Evolutionary conservation across 2,797 vertebrate species (phyloP).

Genomic region (Tympanoctomys barrerae): DNA sequence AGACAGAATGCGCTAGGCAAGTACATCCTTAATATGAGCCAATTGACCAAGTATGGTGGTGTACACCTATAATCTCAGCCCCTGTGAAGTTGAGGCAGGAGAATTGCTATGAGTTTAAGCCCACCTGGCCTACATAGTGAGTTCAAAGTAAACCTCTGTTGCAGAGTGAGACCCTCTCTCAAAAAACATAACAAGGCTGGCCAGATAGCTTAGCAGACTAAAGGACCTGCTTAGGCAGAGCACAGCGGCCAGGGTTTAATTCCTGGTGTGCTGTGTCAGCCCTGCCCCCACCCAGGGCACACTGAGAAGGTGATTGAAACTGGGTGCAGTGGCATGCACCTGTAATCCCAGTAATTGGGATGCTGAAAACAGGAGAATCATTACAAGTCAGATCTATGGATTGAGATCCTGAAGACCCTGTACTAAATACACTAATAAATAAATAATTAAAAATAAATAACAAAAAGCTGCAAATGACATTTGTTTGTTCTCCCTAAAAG

Average conservation of each 20-base stretch:
- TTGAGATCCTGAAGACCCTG: too few relatives aligned
- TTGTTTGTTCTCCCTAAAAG: constrained; percentile 24
- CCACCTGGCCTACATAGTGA: background rate
- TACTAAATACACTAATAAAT: too few relatives aligned
- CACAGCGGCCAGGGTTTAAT: too few relatives aligned
- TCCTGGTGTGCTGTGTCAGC: too few relatives aligned
- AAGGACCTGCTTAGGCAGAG: too few relatives aligned
- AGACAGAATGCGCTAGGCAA: background rate
- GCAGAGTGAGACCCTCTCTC: background rate
- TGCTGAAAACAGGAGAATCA: too few relatives aligned
- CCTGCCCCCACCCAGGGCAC: too few relatives aligned
- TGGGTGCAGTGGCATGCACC: too few relatives aligned
- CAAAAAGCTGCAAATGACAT: background rate
- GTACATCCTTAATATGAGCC: background rate
- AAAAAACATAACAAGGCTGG: background rate
- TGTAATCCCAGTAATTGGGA: too few relatives aligned
- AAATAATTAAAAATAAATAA: background rate
- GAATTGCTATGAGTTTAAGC: background rate
- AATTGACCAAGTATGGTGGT: background rate
- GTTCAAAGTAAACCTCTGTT: background rate
- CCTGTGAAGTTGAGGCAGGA: background rate
- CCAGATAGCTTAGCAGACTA: too few relatives aligned
- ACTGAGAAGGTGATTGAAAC: too few relatives aligned
- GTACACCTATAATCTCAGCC: background rate
- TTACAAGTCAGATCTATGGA: too few relatives aligned